Conservation (phyloP, 2,888 invertebrate genomes). For the Muscina levida region DNA sequence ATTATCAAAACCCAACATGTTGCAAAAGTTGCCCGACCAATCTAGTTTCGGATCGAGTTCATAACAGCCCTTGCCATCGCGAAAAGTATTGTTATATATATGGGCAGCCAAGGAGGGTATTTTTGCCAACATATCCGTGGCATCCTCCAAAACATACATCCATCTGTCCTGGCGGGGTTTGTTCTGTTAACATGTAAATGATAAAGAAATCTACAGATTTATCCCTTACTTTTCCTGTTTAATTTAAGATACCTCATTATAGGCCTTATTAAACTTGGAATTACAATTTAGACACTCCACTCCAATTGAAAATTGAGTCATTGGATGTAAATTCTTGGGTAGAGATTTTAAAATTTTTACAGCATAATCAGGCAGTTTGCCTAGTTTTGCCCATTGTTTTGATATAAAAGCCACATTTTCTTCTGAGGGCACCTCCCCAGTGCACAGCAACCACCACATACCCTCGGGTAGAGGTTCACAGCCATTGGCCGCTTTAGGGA, state of each 20-base stretch:
- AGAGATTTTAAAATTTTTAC: constrained; percentile 71
- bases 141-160: constrained; percentile 88
- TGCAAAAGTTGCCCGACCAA: constrained; percentile 83
- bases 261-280: too few relatives aligned
- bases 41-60: constrained; percentile 46
- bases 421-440: constrained; percentile 90
- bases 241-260: constrained; percentile 74
- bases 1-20: constrained; percentile 79
- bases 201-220: too few relatives aligned
- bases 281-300: too few relatives aligned
- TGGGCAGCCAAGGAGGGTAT: constrained; percentile 89
- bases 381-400: constrained; percentile 86
- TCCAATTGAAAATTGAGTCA: too few relatives aligned
- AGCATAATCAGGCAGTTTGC: constrained; percentile 85
- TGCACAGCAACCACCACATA: constrained; percentile 92
- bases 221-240: too few relatives aligned
- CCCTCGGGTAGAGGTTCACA: constrained; percentile 92
- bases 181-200: not conserved
- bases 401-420: constrained; percentile 85
- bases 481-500: constrained; percentile 84
- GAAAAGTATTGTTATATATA: constrained; percentile 80
- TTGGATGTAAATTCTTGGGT: too few relatives aligned
- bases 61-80: constrained; percentile 69
- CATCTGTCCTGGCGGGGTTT: constrained; percentile 82
- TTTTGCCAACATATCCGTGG: constrained; percentile 91